A percentile compares a stretch with the other conserved stretches of the same genome.
Conservation (phyloP, 2,888 invertebrate genomes). For the Ceriagrion tenellum region DNA sequence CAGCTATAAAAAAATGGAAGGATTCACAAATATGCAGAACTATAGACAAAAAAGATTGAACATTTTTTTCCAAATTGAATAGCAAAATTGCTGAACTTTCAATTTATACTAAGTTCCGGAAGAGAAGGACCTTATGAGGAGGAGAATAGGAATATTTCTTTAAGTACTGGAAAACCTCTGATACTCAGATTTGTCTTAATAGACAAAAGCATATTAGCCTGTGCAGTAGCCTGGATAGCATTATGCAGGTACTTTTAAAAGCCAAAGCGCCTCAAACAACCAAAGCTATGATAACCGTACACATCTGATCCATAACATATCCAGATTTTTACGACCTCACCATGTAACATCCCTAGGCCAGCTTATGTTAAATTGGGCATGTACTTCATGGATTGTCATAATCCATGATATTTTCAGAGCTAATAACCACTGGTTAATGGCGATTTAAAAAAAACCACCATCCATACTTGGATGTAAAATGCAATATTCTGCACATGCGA, state of each 20-base stretch:
- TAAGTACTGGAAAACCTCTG: constrained; percentile 45
- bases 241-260: background rate
- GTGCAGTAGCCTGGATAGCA: constrained; percentile 25
- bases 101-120: constrained; percentile 25
- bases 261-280: background rate
- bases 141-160: background rate
- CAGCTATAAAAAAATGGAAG: background rate
- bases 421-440: constrained; percentile 1
- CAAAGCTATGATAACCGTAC: constrained; percentile 6
- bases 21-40: background rate
- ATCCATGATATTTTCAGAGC: background rate
- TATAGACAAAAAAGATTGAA: background rate
- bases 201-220: constrained; percentile 47
- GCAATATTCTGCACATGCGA: constrained; percentile 52
- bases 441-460: background rate
- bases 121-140: background rate
- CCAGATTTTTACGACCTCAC: constrained; percentile 30
- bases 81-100: constrained; percentile 3
- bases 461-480: constrained; percentile 28
- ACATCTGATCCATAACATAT: constrained; percentile 39
- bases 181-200: background rate
- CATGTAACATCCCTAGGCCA: constrained; percentile 35
- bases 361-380: constrained; percentile 34
- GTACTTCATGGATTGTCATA: constrained; percentile 7
- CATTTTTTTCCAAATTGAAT: background rate